Conservation (phyloP, 2,113 vertebrate species). For the Corydoras maculifer region DNA sequence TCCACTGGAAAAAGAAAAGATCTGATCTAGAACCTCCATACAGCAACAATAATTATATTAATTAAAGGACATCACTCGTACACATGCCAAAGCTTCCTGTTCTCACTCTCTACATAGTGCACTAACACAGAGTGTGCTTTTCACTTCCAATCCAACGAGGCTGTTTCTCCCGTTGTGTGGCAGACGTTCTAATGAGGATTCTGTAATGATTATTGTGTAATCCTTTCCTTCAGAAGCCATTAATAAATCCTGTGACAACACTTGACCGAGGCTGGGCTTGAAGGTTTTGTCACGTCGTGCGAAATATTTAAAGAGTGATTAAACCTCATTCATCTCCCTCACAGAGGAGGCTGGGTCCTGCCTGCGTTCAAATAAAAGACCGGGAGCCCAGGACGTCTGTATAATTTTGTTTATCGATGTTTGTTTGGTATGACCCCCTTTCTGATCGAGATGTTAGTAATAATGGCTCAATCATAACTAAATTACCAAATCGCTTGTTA, state of each 20-base stretch:
- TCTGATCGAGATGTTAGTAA: too few relatives aligned
- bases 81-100: too few relatives aligned
- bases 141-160: background rate
- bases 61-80: too few relatives aligned
- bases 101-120: too few relatives aligned
- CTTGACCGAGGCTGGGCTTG: slow-evolving; percentile 9
- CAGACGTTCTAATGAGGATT: slow-evolving; percentile 36
- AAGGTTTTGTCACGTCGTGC: slow-evolving; percentile 21
- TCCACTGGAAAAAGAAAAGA: too few relatives aligned
- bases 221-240: slow-evolving; percentile 37
- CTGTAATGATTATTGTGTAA: slow-evolving; percentile 39
- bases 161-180: slow-evolving; percentile 21
- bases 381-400: background rate
- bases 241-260: slow-evolving; percentile 24
- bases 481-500: too few relatives aligned
- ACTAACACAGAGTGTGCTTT: too few relatives aligned
- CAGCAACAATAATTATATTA: too few relatives aligned
- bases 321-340: slow-evolving; percentile 13
- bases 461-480: too few relatives aligned
- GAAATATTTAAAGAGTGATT: slow-evolving; percentile 33
- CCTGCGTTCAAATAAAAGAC: background rate
- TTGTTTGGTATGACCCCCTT: background rate
- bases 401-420: slow-evolving; percentile 23
- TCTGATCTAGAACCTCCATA: too few relatives aligned
- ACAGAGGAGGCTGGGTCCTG: background rate